Percentiles rank a stretch among this genome's conserved stretches.
These are phyloP conservation scores for Shargacucullia verbasci DNA, from an alignment of 2,888 invertebrate species.

Conservation along the genomic window DNA sequence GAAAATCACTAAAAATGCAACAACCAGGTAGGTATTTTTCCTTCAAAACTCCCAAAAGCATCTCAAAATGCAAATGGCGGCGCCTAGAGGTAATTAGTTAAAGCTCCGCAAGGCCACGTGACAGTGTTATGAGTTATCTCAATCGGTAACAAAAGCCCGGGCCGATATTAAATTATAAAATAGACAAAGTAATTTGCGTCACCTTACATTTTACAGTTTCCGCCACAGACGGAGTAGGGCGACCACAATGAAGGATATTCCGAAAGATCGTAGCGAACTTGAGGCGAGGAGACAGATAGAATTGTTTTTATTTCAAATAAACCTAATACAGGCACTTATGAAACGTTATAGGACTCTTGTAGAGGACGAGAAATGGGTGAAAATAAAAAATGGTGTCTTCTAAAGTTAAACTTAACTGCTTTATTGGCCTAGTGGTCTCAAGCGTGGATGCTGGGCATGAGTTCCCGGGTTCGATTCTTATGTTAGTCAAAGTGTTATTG, in stretches of 20 bases:
- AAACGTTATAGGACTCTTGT: no score
- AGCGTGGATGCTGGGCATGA: no score
- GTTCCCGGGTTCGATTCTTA: no score
- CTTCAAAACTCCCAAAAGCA: neutral
- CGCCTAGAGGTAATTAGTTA: constrained; percentile 39
- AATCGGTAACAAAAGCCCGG: constrained; percentile 56
- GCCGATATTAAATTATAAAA: constrained; percentile 68
- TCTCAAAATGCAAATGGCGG: constrained; percentile 31
- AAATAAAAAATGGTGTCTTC: no score
- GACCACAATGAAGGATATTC: constrained; percentile 26
- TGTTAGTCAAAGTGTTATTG: no score
- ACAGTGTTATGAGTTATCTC: constrained; percentile 57
- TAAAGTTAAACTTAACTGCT: no score
- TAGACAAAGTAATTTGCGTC: constrained; percentile 72
- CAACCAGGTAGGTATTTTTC: constrained; percentile 14
- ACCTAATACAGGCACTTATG: no score
- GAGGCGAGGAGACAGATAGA: no score
- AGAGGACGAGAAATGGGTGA: no score
- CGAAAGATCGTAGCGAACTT: constrained; percentile 9
- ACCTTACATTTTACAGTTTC: constrained; percentile 71
- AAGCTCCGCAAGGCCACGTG: constrained; percentile 22
- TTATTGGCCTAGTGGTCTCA: no score
- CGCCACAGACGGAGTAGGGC: constrained; percentile 54
- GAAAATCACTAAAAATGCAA: no score
- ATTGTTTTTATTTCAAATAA: no score